phyloP scores from a whole-genome alignment of 2,797 vertebrate species.

The Hemitrygon akajei region DNA sequence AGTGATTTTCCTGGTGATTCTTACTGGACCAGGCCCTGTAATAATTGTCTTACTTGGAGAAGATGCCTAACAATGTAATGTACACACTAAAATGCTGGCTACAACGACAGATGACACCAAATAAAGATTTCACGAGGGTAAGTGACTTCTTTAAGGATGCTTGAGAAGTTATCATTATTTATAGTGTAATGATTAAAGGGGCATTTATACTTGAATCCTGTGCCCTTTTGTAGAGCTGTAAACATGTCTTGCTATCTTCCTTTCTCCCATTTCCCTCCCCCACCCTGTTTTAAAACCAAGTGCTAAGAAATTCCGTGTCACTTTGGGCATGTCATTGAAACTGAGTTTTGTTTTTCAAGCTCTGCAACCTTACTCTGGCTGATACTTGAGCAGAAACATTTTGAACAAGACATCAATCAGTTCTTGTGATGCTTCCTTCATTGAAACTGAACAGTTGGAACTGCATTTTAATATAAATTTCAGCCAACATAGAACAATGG shows the following conservation, averaged over 20 bases:
- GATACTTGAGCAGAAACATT: background rate
- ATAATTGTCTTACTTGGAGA: background rate
- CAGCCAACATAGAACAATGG: background rate
- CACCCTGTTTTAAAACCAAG: background rate
- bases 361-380: background rate
- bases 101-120: background rate
- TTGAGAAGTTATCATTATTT: background rate
- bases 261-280: background rate
- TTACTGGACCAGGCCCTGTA: background rate
- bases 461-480: constrained; percentile 19
- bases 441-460: constrained; percentile 13
- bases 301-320: background rate
- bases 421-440: background rate
- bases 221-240: background rate
- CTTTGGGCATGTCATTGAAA: background rate
- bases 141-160: background rate
- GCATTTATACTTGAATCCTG: background rate
- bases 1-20: background rate
- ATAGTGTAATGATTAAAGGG: background rate
- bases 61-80: background rate
- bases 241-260: no score
- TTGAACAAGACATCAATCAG: background rate
- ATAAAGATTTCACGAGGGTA: background rate
- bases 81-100: background rate
- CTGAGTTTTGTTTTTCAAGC: background rate